Evolutionary conservation across 2,797 vertebrate genomes (phyloP).

Genomic region (Amblyopsis hoosieri): DNA sequence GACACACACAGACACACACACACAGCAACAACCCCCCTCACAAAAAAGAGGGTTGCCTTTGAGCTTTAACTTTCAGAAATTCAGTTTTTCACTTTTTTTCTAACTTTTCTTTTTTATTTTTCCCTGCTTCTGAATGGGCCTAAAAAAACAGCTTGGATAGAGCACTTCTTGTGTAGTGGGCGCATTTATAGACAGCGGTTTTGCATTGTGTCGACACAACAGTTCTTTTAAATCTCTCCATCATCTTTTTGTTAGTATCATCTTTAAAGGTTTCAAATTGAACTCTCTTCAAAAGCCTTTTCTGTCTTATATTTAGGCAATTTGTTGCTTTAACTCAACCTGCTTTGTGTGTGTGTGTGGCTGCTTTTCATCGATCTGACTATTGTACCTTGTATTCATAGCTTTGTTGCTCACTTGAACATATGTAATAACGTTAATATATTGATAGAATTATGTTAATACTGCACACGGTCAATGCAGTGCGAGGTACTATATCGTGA

Average conservation of each 20-base stretch:
- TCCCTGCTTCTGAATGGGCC: constrained; percentile 48
- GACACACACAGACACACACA: not conserved
- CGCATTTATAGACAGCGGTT: constrained; percentile 67
- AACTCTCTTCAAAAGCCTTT: constrained; percentile 60
- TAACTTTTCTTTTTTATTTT: constrained; percentile 44
- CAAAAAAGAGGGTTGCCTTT: constrained; percentile 67
- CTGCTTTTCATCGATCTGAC: not conserved
- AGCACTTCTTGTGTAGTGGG: constrained; percentile 36
- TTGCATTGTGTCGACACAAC: constrained; percentile 47
- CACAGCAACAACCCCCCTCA: not conserved
- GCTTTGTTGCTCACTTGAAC: no score
- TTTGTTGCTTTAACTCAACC: constrained; percentile 77
- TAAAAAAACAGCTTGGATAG: constrained; percentile 46
- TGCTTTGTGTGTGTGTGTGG: constrained; percentile 36
- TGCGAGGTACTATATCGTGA: no score
- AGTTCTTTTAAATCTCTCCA: constrained; percentile 51
- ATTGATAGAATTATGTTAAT: no score
- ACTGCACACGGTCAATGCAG: no score
- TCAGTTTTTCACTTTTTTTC: constrained; percentile 68
- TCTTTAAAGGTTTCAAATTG: constrained; percentile 60
- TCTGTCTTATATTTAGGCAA: constrained; percentile 74
- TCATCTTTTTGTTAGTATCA: constrained; percentile 60
- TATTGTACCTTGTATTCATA: no score
- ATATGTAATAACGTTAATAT: no score
- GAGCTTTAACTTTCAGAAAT: constrained; percentile 77